Evolutionary conservation across 2,888 invertebrate species (phyloP).

Genomic region (Leuctra nigra): DNA sequence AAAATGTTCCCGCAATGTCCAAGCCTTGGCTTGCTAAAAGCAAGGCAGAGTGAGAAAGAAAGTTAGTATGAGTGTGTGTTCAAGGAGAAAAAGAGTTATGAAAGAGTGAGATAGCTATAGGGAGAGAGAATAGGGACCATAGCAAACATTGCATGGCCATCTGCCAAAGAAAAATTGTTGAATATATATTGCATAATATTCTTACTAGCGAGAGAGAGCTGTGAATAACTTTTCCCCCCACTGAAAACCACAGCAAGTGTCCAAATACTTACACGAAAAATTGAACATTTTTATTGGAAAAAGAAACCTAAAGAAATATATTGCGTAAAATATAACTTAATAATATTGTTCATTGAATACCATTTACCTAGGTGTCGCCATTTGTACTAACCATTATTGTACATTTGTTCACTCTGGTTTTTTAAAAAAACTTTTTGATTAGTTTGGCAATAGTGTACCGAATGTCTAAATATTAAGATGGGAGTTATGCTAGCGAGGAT

Average conservation of each 20-base stretch:
- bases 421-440: too few species aligned
- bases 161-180: conserved; percentile 20
- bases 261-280: background rate
- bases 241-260: conserved; percentile 14
- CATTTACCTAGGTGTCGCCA: background rate
- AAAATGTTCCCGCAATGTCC: background rate
- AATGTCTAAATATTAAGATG: too few species aligned
- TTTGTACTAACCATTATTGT: background rate
- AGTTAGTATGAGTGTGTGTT: background rate
- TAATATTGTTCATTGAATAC: background rate
- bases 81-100: background rate
- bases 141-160: conserved; percentile 19
- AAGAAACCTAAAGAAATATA: background rate
- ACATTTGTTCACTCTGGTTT: background rate
- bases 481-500: too few species aligned
- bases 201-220: conserved; percentile 18
- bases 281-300: background rate
- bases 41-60: background rate
- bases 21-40: background rate
- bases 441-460: too few species aligned
- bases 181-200: conserved; percentile 6
- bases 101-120: background rate
- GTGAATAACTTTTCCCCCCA: conserved; percentile 14
- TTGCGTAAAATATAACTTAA: background rate
- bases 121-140: conserved; percentile 23